Conservation (phyloP, 2,888 invertebrate species). For the Caenorhabditis parvicauda region DNA sequence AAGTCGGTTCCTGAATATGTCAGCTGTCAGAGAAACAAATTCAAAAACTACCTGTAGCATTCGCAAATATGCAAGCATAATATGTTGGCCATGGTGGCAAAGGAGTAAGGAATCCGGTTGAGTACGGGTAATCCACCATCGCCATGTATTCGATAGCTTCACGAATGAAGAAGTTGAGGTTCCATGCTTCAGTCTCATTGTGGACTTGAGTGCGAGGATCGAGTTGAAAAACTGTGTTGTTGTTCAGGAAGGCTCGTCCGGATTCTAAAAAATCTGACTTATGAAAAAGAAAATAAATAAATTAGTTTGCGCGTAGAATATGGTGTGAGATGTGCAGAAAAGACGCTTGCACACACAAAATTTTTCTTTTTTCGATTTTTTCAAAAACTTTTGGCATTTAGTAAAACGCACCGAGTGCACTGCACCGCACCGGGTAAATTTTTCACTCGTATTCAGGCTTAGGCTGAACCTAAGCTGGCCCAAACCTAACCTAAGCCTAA, state of each 20-base stretch:
- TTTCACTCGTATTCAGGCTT: too few species aligned
- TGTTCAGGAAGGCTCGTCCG: slow-evolving; percentile 28
- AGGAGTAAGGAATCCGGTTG: slow-evolving; percentile 74
- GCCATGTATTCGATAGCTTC: slow-evolving; percentile 71
- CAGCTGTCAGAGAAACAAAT: background rate
- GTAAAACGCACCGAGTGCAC: too few species aligned
- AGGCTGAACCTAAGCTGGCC: too few species aligned
- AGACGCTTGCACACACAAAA: too few species aligned
- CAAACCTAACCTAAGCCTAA: too few species aligned
- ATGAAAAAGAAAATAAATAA: too few species aligned
- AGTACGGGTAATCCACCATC: slow-evolving; percentile 93
- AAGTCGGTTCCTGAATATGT: slow-evolving; percentile 16
- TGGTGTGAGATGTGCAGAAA: too few species aligned
- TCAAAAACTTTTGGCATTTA: too few species aligned
- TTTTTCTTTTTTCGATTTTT: background rate
- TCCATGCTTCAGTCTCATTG: slow-evolving; percentile 13
- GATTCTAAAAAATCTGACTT: slow-evolving; percentile 9
- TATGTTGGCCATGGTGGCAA: slow-evolving; percentile 77
- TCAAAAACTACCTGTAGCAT: background rate
- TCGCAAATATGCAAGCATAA: slow-evolving; percentile 15
- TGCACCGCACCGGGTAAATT: too few species aligned
- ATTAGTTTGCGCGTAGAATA: too few species aligned
- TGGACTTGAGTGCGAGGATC: slow-evolving; percentile 15
- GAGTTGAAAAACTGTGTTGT: slow-evolving; percentile 36
- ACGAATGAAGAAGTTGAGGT: slow-evolving; percentile 17